A percentile compares a stretch with the other conserved stretches of the same genome.
Evolutionary conservation across 2,888 invertebrate species (phyloP).

Genomic region (Stictocephala bisonia): DNA sequence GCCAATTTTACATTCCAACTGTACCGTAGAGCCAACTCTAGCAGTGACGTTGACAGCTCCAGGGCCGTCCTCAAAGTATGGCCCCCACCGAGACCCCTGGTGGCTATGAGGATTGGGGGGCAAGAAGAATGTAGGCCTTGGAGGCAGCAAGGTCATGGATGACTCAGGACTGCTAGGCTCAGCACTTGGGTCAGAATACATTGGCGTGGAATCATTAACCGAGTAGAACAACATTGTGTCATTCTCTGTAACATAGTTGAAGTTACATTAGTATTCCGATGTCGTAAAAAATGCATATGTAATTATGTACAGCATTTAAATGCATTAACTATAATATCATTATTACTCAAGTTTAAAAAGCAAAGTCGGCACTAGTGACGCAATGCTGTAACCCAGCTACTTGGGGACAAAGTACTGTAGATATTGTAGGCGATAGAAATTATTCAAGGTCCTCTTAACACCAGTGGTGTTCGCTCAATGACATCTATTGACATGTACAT

Average conservation of each 20-base stretch:
- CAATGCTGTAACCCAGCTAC: too few species aligned
- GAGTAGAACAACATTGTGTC: constrained; percentile 38
- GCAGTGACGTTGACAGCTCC: constrained; percentile 70
- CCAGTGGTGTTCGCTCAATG: too few species aligned
- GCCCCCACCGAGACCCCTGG: constrained; percentile 62
- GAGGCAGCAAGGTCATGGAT: constrained; percentile 15
- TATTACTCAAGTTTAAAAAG: too few species aligned
- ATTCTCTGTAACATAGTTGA: constrained; percentile 46
- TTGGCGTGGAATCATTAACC: constrained; percentile 9
- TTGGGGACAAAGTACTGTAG: too few species aligned
- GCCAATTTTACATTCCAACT: constrained; percentile 71
- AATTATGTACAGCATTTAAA: too few species aligned
- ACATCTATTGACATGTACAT: too few species aligned
- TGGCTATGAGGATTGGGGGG: constrained; percentile 48
- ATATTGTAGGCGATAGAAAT: too few species aligned
- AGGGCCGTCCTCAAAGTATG: constrained; percentile 72
- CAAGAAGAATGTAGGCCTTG: constrained; percentile 43
- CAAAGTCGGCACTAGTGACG: too few species aligned
- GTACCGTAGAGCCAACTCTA: constrained; percentile 70
- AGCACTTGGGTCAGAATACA: constrained; percentile 26
- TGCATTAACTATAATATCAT: too few species aligned
- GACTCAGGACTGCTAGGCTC: constrained; percentile 34
- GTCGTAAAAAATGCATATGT: too few species aligned
- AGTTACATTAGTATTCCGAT: too few species aligned
- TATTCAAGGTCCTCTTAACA: too few species aligned